Evolutionary conservation across 2,113 vertebrate genomes (phyloP).

Genomic region (Psilopsiagon aymara): DNA sequence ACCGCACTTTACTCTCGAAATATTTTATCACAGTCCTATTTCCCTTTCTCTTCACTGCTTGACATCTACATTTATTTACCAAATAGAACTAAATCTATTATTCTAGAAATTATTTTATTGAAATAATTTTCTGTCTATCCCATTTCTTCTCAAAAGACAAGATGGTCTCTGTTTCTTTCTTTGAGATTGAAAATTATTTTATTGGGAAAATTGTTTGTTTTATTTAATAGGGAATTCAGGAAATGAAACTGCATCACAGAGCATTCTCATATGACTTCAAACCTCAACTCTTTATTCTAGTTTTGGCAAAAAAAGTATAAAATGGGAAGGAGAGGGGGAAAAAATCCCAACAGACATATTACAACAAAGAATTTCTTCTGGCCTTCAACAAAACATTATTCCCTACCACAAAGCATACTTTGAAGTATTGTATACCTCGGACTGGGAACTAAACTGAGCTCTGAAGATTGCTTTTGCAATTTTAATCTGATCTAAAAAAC

Average conservation of each 20-base stretch:
- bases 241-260: background rate
- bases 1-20: background rate
- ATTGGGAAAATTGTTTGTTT: background rate
- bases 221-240: background rate
- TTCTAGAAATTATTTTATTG: background rate
- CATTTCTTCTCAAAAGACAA: background rate
- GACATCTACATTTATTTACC: background rate
- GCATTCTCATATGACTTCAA: background rate
- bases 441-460: background rate
- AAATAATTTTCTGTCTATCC: background rate
- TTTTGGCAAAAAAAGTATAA: background rate
- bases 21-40: background rate
- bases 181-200: background rate
- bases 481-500: background rate
- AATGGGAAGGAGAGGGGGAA: background rate
- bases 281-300: background rate
- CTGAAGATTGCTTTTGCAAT: background rate
- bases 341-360: fast-evolving
- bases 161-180: background rate
- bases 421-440: background rate
- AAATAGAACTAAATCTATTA: background rate
- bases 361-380: background rate
- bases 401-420: background rate
- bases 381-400: background rate
- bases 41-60: background rate